Evolutionary conservation across 2,113 vertebrate genomes (phyloP).

Genomic region (Delphinapterus leucas): DNA sequence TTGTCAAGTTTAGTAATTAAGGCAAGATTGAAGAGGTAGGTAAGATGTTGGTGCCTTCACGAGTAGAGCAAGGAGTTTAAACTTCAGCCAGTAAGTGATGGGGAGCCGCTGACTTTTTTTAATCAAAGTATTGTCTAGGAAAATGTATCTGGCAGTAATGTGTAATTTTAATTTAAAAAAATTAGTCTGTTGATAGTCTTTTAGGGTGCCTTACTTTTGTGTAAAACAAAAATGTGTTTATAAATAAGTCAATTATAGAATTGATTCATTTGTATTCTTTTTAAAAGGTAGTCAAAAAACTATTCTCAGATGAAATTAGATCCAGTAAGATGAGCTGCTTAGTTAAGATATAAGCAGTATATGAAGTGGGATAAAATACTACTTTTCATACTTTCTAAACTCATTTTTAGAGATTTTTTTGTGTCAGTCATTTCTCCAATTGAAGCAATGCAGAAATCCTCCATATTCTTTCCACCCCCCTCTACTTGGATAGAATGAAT

Average conservation of each 20-base stretch:
- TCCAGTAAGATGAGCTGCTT: background rate
- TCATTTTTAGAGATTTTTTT: background rate
- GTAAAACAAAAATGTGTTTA: constrained; percentile 45
- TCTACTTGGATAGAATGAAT: background rate
- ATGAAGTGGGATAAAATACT: background rate
- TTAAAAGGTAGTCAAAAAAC: constrained; percentile 37
- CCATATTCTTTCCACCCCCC: background rate
- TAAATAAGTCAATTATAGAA: constrained; percentile 39
- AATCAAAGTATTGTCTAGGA: constrained; percentile 22
- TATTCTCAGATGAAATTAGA: constrained; percentile 17
- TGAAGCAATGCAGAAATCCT: background rate
- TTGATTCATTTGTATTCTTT: constrained; percentile 13
- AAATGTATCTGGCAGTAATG: constrained; percentile 29
- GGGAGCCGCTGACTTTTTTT: background rate
- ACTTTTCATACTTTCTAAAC: background rate
- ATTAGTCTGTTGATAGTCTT: background rate
- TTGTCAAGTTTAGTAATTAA: constrained; percentile 58
- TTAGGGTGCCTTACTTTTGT: background rate
- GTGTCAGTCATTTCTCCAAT: background rate
- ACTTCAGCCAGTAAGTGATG: background rate
- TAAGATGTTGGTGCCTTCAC: background rate
- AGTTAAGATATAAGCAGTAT: background rate
- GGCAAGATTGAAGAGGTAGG: background rate
- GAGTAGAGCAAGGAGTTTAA: background rate
- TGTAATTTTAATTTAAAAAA: background rate